Evolutionary conservation across 2,797 vertebrate species (phyloP).

Genomic region (Lepus townsendii): DNA sequence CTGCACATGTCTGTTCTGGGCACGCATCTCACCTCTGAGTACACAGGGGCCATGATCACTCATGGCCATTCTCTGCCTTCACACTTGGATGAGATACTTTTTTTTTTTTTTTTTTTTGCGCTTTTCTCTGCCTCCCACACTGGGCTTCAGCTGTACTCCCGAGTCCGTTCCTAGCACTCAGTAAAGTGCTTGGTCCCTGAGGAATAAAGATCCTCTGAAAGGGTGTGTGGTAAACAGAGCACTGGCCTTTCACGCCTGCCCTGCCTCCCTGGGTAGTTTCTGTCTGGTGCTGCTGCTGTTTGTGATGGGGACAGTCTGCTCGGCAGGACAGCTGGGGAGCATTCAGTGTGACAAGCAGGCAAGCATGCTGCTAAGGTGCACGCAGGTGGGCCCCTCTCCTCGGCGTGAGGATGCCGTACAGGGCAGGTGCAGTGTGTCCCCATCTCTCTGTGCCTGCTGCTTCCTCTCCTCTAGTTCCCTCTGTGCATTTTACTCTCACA

Average conservation of each 20-base stretch:
- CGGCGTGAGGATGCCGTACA: background rate
- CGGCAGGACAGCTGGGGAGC: background rate
- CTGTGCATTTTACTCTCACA: rapidly evolving
- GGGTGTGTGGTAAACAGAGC: background rate
- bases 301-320: background rate
- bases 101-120: background rate
- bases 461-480: background rate
- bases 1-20: background rate
- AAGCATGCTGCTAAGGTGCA: background rate
- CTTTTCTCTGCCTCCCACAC: background rate
- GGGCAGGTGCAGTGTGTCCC: background rate
- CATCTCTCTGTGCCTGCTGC: no score
- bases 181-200: background rate
- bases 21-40: background rate
- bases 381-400: background rate
- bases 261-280: background rate
- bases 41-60: background rate
- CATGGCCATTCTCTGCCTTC: background rate
- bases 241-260: background rate
- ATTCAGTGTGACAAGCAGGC: background rate
- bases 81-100: no score
- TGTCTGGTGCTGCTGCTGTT: background rate
- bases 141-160: background rate
- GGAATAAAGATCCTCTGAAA: background rate
- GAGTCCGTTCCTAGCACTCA: background rate